phyloP scores from a whole-genome alignment of 1,140 invertebrate species.

The Coenobita brevimanus region DNA sequence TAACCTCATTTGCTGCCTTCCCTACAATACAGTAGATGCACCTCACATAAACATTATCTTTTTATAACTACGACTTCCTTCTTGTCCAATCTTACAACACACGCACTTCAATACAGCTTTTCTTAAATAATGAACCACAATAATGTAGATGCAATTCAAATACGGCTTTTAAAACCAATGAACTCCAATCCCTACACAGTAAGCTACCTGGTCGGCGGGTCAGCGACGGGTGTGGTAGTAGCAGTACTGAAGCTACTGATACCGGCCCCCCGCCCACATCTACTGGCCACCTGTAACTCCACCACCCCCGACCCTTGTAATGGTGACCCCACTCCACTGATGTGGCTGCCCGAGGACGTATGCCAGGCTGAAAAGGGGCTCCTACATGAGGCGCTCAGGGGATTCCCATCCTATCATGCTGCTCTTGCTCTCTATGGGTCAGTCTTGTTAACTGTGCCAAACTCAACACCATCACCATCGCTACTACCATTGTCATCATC shows the following conservation, averaged over 20 bases:
- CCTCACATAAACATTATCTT: no score
- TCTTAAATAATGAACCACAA: no score
- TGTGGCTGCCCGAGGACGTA: slow-evolving; percentile 17
- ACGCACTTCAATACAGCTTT: no score
- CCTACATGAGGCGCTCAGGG: slow-evolving; percentile 41
- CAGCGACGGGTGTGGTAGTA: slow-evolving; percentile 32
- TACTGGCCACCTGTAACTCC: slow-evolving; percentile 19
- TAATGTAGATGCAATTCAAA: no score
- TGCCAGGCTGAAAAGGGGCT: not conserved
- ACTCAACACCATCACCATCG: not conserved
- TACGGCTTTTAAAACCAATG: no score
- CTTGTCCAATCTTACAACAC: no score
- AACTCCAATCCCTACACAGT: not conserved
- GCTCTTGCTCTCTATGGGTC: slow-evolving; percentile 49
- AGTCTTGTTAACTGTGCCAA: not conserved
- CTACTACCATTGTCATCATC: not conserved
- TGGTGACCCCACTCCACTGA: not conserved
- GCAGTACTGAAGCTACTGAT: slow-evolving; percentile 36
- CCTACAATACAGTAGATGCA: no score
- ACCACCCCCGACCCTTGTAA: not conserved
- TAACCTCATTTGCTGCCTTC: no score
- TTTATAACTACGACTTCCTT: no score
- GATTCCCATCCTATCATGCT: slow-evolving; percentile 54
- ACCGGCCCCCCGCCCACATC: slow-evolving; percentile 20
- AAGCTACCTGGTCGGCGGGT: slow-evolving; percentile 35